Percentiles rank a stretch among this genome's conserved stretches.
Conservation (phyloP, 2,113 vertebrate species). For the Oncorhynchus masou region DNA sequence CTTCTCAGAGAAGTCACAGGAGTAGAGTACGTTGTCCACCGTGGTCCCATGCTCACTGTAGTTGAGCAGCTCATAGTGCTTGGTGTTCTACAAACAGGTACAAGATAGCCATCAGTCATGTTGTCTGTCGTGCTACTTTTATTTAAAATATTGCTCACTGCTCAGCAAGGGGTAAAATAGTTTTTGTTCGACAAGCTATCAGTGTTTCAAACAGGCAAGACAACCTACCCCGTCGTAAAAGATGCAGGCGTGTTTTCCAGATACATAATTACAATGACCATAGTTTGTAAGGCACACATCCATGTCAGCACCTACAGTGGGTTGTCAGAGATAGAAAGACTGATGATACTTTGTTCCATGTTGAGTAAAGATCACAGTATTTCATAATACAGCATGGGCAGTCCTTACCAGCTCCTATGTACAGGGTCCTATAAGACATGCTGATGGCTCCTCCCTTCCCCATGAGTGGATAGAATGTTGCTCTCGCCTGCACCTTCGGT, state of each 20-base stretch:
- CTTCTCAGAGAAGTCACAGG: conserved; percentile 98
- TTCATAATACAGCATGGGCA: background rate
- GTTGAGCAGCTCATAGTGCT: conserved; percentile 98
- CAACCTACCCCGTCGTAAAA: conserved; percentile 94
- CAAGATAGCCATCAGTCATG: too few relatives aligned
- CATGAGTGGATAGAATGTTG: conserved; percentile 91
- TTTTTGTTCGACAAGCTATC: too few relatives aligned
- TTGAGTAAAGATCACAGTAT: too few relatives aligned
- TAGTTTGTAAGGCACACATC: conserved; percentile 99
- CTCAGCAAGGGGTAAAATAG: too few relatives aligned
- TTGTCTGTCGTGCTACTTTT: too few relatives aligned
- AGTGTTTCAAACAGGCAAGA: background rate
- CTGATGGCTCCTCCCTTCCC: conserved; percentile 86
- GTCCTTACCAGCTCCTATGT: conserved; percentile 94
- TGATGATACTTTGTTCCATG: background rate
- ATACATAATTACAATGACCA: conserved; percentile 96
- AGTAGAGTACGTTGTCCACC: conserved; percentile 96
- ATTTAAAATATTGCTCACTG: too few relatives aligned
- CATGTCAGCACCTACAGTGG: conserved; percentile 92
- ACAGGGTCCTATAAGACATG: conserved; percentile 97
- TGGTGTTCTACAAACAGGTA: conserved; percentile 82
- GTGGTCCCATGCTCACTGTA: conserved; percentile 98
- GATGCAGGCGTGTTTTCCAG: conserved; percentile 97
- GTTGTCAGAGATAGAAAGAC: background rate
- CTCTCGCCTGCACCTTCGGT: conserved; percentile 88